Base-by-base conservation (phyloP, 1,140 invertebrate genomes). In the Mamestra configurata region DNA sequence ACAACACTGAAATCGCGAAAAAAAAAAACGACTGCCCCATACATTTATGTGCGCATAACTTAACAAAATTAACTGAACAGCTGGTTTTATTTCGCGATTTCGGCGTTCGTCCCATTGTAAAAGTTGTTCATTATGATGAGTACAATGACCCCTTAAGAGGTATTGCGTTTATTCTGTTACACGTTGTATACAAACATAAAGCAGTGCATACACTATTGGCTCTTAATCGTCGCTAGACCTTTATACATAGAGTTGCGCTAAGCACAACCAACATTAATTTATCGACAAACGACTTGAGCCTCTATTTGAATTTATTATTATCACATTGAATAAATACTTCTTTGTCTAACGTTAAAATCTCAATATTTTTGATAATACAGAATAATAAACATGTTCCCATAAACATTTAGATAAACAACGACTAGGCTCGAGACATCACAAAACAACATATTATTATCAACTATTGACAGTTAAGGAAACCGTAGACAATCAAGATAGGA, bases 291-390 rank as follows among this genome's bases (percentile, higher is more conserved):
- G 18, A 40, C 61, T 40, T 66, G 35, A 40, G 61, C 27, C 35
- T 13, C 35, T 40, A 66, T 20, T 66, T 11, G 8, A n/a, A n/a
- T n/a, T n/a, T n/a, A 37, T n/a, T 40, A 40, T 66, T 66, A 66
- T 66, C 35, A 66, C 61, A 66, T 66, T 40, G n/a, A 66, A 66
- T 66, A 13, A 40, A 66, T 66, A 66, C 61, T 66, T 66, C 15
- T 37, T 35, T n/a, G 31, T 35, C 27, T 40, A 40, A 37, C 8
- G 18, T 35, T 20, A 40, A 66, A 59, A 66, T 40, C 11, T 20
- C 18, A 18, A 35, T 37, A 11, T n/a, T 15, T n/a, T 61, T 61
- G 15, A 61, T n/a, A 35, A 24, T 61, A n/a, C n/a, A 10, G 31
- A 31, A 15, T 35, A 61, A 35, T 37, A 61, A 6, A 53, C 18